Conservation (phyloP, 2,113 vertebrate genomes). For the Eubucco bourcierii region DNA sequence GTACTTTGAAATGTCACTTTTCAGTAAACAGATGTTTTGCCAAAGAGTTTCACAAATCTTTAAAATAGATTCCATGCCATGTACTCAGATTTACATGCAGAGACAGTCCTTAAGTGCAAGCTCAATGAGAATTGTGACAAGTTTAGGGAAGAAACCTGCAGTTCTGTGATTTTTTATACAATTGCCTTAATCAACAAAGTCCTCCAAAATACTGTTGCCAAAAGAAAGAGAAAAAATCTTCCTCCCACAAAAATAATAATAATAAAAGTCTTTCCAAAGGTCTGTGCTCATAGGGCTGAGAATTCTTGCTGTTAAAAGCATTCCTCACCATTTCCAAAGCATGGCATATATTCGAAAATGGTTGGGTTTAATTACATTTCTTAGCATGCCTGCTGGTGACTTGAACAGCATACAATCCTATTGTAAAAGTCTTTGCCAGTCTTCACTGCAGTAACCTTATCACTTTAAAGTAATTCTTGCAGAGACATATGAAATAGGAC, state of each 20-base stretch:
- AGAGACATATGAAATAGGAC: neutral
- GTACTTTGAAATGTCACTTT: conserved; percentile 24
- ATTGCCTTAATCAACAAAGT: conserved; percentile 16
- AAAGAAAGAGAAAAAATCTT: neutral
- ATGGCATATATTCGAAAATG: neutral
- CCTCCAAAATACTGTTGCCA: neutral
- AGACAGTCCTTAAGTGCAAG: neutral
- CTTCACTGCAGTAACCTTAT: conserved; percentile 11
- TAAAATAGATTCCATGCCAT: neutral
- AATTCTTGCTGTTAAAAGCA: neutral
- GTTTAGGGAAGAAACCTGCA: neutral
- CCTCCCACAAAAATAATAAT: neutral
- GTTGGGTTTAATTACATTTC: conserved; percentile 38
- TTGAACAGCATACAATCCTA: neutral
- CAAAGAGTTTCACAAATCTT: neutral
- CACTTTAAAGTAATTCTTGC: conserved; percentile 4
- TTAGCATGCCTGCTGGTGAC: neutral
- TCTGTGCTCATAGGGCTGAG: neutral
- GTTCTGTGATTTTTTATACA: neutral
- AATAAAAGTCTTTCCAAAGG: neutral
- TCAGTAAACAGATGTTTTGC: neutral
- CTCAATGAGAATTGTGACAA: neutral
- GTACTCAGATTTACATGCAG: neutral
- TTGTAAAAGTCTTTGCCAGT: conserved; percentile 1
- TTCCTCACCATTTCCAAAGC: neutral